Conservation (phyloP, 2,888 invertebrate species). For the Furcula furcula region DNA sequence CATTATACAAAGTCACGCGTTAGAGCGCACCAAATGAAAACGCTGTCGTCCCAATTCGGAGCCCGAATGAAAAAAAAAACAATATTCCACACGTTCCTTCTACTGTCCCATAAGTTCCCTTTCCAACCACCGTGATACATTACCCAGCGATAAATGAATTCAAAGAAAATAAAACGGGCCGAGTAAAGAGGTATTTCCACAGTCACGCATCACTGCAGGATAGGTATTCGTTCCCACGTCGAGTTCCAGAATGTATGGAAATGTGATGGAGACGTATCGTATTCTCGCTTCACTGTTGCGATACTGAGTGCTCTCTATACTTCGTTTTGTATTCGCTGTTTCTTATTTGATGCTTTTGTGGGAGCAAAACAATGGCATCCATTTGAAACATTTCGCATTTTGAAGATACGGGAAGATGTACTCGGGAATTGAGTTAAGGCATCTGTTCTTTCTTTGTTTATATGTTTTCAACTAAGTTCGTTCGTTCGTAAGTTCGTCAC, state of each 20-base stretch:
- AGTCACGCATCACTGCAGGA: conserved; percentile 57
- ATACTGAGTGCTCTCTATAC: conserved; percentile 56
- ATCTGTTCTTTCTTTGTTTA: conserved; percentile 33
- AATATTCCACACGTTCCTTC: not conserved
- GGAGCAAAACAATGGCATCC: conserved; percentile 62
- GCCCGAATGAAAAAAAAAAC: not conserved
- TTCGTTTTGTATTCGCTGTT: conserved; percentile 56
- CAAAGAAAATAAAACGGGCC: conserved; percentile 34
- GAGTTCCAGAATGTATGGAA: conserved; percentile 67
- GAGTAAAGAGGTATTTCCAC: conserved; percentile 45
- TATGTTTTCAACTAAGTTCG: too few relatives aligned
- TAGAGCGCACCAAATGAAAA: not conserved
- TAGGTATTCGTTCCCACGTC: conserved; percentile 50
- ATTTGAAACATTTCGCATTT: conserved; percentile 59
- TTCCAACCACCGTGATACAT: conserved; percentile 22
- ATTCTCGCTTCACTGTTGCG: conserved; percentile 53
- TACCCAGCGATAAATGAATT: conserved; percentile 30
- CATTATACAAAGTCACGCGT: too few relatives aligned
- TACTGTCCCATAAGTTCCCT: conserved; percentile 4
- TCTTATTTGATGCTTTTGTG: conserved; percentile 58
- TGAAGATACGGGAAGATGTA: conserved; percentile 48
- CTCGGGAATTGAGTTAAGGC: conserved; percentile 50
- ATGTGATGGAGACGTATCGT: conserved; percentile 74
- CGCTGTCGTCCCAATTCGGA: not conserved
- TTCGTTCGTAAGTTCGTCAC: too few relatives aligned